A percentile compares a stretch with the other conserved stretches of the same genome.
phyloP scores from a whole-genome alignment of 2,113 vertebrate species.

The Caretta caretta region DNA sequence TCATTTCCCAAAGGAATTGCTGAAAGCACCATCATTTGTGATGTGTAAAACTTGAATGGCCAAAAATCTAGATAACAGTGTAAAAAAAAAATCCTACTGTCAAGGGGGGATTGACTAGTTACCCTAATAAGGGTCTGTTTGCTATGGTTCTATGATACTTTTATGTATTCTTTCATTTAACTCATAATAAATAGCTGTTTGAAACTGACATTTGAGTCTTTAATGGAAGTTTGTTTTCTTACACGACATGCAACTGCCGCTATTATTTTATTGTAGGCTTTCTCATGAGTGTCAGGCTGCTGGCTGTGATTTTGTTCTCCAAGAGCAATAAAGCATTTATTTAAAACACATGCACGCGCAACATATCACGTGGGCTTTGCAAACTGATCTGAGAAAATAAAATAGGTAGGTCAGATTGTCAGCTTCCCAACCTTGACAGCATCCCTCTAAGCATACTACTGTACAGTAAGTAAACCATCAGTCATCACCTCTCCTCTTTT shows the following conservation, averaged over 20 bases:
- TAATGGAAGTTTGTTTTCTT: background rate
- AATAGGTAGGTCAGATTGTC: background rate
- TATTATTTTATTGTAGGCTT: background rate
- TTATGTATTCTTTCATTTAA: background rate
- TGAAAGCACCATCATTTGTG: background rate
- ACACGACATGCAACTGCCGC: background rate
- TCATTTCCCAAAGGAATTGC: background rate
- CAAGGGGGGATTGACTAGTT: background rate
- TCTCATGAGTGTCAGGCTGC: background rate
- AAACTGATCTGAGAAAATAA: background rate
- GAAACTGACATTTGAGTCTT: slow-evolving; percentile 27
- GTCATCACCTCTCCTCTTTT: background rate
- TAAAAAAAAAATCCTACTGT: background rate
- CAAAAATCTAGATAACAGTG: background rate
- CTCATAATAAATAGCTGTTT: slow-evolving; percentile 16
- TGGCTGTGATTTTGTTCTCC: slow-evolving; percentile 15
- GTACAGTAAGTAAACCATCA: background rate
- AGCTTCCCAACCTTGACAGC: background rate
- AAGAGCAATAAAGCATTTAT: background rate
- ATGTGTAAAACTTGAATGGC: background rate
- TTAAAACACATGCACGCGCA: background rate
- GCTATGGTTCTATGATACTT: background rate
- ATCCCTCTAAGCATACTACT: accelerated
- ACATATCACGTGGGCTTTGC: background rate
- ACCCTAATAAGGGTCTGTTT: background rate